Base-by-base conservation (phyloP, 1,140 invertebrate species). In the Zaprionus ornatus region DNA sequence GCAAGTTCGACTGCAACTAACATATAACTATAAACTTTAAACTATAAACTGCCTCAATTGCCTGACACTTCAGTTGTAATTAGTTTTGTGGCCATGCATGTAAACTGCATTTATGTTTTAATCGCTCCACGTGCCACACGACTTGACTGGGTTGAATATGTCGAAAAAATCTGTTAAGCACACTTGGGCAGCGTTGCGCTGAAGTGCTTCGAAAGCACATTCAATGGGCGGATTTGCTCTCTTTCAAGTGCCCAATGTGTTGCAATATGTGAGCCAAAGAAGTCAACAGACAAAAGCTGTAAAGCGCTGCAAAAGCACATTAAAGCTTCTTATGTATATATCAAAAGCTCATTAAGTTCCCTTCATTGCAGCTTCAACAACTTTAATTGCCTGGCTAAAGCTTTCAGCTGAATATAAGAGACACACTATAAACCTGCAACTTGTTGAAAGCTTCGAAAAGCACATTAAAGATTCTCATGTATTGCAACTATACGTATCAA, bases 71-170 rank as follows among this genome's bases (percentile, higher is more conserved):
- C 61, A 82, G 79, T 77, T 77, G 85, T 90, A 88, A 88, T 88
- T 88, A 90, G 84, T 90, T 90, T 88, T 84, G 85, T 74, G 82
- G 82, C 82, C 82, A 86, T 72, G 82, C 82, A 85, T 84, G 78
- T 67, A 71, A 77, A 85, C 57, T 69, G 66, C 63, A 80, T 88
- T 86, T 86, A 35, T 37, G 48, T 63, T 45, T 77, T 68, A 42
- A 32, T 60, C 61, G 62, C 37, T 25, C 5, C 19, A 70, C 45
- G 45, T 48, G 45, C 45, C 9, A 17, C 9, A 21, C 45, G 45
- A 19, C 19, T 21, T 6, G 17, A 42, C 15, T 21, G 10, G 4
- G 19, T 0, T 21, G 45, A 19, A 48, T 13, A 45, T n/a, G 45
- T 21, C 19, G 1, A 48, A 48, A 19, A 48, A 17, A 10, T n/a